phyloP scores from a whole-genome alignment of 2,113 vertebrate genomes.

The Illadopsis cleaveri region DNA sequence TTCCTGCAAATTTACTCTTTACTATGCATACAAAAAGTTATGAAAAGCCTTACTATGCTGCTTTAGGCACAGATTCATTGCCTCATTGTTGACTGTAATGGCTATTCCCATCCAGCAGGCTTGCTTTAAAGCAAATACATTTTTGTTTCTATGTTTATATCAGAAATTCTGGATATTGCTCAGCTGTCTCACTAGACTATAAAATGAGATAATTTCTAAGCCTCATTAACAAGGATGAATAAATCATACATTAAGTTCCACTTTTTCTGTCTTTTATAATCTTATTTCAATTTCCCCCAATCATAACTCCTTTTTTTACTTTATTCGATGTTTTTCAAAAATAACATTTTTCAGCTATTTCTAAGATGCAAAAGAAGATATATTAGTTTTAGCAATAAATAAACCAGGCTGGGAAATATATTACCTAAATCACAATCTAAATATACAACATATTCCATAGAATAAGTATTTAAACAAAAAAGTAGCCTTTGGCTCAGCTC shows the following conservation, averaged over 20 bases:
- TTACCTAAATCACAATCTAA: not conserved
- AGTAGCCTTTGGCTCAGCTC: not conserved
- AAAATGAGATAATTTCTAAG: slow-evolving; percentile 24
- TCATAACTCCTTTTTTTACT: not conserved
- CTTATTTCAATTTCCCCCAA: not conserved
- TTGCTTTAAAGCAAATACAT: slow-evolving; percentile 56
- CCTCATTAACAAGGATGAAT: not conserved
- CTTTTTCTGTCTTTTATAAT: not conserved
- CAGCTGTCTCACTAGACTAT: slow-evolving; percentile 20
- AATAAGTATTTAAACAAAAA: not conserved
- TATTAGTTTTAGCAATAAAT: not conserved
- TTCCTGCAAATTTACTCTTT: slow-evolving; percentile 78
- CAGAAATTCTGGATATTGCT: slow-evolving; percentile 53
- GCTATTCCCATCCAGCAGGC: slow-evolving; percentile 65
- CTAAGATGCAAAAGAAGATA: not conserved
- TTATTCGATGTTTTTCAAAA: not conserved
- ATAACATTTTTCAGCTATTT: not conserved
- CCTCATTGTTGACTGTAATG: slow-evolving; percentile 61
- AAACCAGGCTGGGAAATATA: not conserved
- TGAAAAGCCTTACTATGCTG: slow-evolving; percentile 73
- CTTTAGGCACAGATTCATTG: slow-evolving; percentile 79
- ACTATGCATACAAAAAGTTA: slow-evolving; percentile 74
- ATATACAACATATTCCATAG: not conserved
- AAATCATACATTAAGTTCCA: not conserved
- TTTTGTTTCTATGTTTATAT: slow-evolving; percentile 37